Evolutionary conservation across 2,888 invertebrate genomes (phyloP), one percentile per base, ranked within the genome.

Genomic region (Colostygia pectinataria): DNA sequence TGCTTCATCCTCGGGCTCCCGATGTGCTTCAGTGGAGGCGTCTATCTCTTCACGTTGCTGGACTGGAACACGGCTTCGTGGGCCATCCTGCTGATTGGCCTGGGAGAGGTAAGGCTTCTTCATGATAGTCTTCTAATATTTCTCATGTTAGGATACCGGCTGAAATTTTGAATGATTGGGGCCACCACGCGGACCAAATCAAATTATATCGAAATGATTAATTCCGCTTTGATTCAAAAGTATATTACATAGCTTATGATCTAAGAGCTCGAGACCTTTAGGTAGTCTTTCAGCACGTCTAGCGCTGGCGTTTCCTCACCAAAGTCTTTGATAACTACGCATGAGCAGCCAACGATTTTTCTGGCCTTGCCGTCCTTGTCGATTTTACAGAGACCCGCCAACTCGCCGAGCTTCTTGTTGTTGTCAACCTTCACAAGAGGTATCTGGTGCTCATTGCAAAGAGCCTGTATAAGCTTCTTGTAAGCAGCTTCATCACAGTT

Each of bases 331-430:
- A 99, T 97, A 55, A 99, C 99, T 55, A 99, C 98, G 80, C 98
- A 98, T 2, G 98, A 98, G 92, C 99, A 99, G 44, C 98, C 98
- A 66, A 99, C 98, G 60, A 99, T 97, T 92, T 99, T 99, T 69
- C 99, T 94, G 55, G 99, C 98, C 83, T 99, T 99, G 75, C 99
- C 99, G 68, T 99, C 98, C 79, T 97, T 98, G 92, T 99, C 99
- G 76, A 99, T 98, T 92, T 99, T 99, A 92, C 99, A 99, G 53
- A 99, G 94, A 63, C 99, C 99, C 36, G 98, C 97, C 99, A 99
- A 99, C 92, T 99, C 99, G 36, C 99, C 99, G 46, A 99, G 93
- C 82, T 98, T 98, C 91, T 99, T 99, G 92, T 99, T 99, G 89
- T 98, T 98, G 83, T 99, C 99, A 61, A 91, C 91, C 92, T 97